Evolutionary conservation across 2,797 vertebrate species (phyloP), one percentile per base, ranked within the genome.

Genomic region (Malacoctenus gilli): DNA sequence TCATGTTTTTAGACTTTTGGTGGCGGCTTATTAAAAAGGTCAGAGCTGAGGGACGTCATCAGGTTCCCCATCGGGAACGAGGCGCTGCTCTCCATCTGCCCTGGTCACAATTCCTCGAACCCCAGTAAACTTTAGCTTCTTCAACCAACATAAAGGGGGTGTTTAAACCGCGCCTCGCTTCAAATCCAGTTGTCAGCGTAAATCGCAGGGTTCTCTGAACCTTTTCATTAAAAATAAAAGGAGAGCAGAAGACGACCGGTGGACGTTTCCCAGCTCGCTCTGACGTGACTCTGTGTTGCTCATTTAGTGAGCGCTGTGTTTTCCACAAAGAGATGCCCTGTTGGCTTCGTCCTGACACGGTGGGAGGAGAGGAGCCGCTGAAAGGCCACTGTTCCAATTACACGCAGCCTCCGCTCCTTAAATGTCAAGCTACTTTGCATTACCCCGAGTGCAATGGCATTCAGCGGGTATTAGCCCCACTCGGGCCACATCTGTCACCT

Each of bases 361-460:
- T 39, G 57, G 75, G 80, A 77, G 67, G 61, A 82, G 64, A 79
- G 73, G 51, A 64, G 78, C 52, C 74, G 68, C 66, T 25, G 52
- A 89, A 89, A 90, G 88, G 89, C 87, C 88, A 85, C 52, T 55
- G 85, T 83, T 88, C 82, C 86, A 89, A 89, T 92, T 87, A 89
- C 88, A 83, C 59, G 42, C 75, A 75, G 79, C 56, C 80, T 71
- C 63, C 72, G 65, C 83, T 80, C 64, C 79, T 86, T 88, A 90
- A 92, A 92, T 91, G 90, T 90, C 89, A 90, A 63, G 62, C 83
- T 88, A 74, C 82, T 89, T 87, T 89, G 84, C 86, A 85, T 90
- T 82, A 86, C 76, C 81, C 71, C 76, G 78, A 85, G 86, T 85
- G 82, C 81, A 77, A 58, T 82, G 83, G 85, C 85, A 89, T 89